phyloP scores from a whole-genome alignment of 2,113 vertebrate species.

The Aleadryas rufinucha region DNA sequence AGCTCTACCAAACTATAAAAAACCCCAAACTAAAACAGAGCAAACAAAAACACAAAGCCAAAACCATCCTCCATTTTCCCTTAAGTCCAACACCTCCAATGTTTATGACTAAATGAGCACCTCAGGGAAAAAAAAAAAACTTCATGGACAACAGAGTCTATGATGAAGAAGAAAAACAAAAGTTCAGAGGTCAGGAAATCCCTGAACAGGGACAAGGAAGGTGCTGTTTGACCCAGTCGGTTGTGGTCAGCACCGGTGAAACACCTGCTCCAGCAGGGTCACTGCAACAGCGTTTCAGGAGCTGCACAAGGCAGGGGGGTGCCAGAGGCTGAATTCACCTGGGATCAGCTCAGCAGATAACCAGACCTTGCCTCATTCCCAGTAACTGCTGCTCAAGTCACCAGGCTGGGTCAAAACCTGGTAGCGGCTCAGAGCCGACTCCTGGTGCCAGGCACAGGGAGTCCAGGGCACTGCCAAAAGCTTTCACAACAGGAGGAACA shows the following conservation, averaged over 20 bases:
- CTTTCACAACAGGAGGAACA: background rate
- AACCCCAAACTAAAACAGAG: background rate
- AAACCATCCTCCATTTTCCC: background rate
- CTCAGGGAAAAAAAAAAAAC: background rate
- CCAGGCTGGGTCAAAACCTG: background rate
- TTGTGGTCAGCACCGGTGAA: rapidly evolving
- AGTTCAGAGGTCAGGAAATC: background rate
- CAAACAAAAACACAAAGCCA: background rate
- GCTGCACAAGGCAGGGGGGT: background rate
- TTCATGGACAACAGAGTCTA: background rate
- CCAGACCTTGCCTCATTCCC: background rate
- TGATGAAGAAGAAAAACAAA: background rate
- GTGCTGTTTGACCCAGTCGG: rapidly evolving
- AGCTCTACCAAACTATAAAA: background rate
- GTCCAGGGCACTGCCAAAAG: background rate
- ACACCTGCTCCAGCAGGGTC: background rate
- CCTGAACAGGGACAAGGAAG: rapidly evolving
- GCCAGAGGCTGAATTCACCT: background rate
- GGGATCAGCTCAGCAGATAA: background rate
- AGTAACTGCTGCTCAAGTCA: background rate
- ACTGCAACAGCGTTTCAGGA: background rate
- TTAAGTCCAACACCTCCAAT: background rate
- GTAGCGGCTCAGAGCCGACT: rapidly evolving
- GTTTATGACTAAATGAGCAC: background rate
- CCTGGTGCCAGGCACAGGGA: background rate